Base-by-base conservation (phyloP, 2,888 invertebrate genomes). In the Euspilapteryx auroguttella region DNA sequence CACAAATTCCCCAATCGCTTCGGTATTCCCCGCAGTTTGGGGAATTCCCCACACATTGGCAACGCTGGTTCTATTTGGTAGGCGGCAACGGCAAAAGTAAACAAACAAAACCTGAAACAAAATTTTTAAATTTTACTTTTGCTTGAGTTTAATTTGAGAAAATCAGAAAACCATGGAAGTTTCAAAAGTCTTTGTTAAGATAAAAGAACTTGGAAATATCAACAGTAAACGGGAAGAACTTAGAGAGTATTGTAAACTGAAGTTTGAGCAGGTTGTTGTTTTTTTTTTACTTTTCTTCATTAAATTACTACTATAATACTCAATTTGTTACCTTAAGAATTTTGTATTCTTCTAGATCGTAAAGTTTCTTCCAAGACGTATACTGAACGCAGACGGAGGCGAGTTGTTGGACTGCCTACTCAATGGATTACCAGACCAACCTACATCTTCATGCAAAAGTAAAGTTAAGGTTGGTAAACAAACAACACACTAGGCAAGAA, bases 81-180 rank as follows among this genome's bases (percentile, higher is more conserved):
- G n/a, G n/a, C n/a, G n/a, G n/a, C n/a, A n/a, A n/a, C n/a, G n/a
- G n/a, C n/a, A n/a, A n/a, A n/a, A n/a, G n/a, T n/a, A n/a, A n/a
- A n/a, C n/a, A n/a, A n/a, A n/a, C n/a, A n/a, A n/a, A n/a, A n/a
- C n/a, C n/a, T n/a, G n/a, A n/a, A n/a, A n/a, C n/a, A n/a, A n/a
- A n/a, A n/a, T n/a, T n/a, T n/a, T n/a, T n/a, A n/a, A n/a, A n/a
- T n/a, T n/a, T n/a, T n/a, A n/a, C n/a, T n/a, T n/a, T n/a, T n/a
- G n/a, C n/a, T n/a, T n/a, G n/a, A n/a, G n/a, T n/a, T n/a, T n/a
- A n/a, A n/a, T n/a, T n/a, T n/a, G n/a, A n/a, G n/a, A n/a, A n/a
- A n/a, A n/a, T n/a, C n/a, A n/a, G n/a, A n/a, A n/a, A 54, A 53
- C 71, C 66, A 64, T 62, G 63, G 53, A 56, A 34, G 24, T 36